Conservation (phyloP, 2,113 vertebrate species). For the Elgaria multicarinata region DNA sequence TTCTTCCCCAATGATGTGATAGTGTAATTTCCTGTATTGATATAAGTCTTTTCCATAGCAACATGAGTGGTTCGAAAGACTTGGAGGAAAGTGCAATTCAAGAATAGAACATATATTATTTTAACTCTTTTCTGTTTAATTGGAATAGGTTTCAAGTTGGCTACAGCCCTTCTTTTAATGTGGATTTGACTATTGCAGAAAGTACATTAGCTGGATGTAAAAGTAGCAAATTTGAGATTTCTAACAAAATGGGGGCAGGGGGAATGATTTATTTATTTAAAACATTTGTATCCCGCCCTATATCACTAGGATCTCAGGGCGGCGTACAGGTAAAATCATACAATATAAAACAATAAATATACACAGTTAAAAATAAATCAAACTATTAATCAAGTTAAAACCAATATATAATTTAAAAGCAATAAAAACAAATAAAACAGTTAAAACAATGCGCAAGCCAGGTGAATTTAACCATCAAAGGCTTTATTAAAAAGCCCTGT, state of each 20-base stretch:
- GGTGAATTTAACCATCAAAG: too few species aligned
- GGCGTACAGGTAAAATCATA: too few species aligned
- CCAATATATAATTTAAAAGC: too few species aligned
- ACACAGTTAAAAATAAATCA: too few species aligned
- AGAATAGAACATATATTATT: background rate
- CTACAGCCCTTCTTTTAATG: conserved; percentile 20
- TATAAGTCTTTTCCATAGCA: background rate
- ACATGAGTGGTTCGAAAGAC: background rate
- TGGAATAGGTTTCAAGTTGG: conserved; percentile 12
- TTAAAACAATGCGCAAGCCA: too few species aligned
- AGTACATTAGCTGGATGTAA: conserved; percentile 44
- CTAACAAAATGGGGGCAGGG: conserved; percentile 2
- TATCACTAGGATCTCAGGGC: too few species aligned
- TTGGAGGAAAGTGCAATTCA: background rate
- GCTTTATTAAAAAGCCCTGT: too few species aligned
- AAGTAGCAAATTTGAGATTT: conserved; percentile 46
- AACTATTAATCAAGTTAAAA: too few species aligned
- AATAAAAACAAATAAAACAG: too few species aligned
- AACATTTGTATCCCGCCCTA: too few species aligned
- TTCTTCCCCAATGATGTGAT: background rate
- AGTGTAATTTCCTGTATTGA: background rate
- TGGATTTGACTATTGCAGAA: conserved; percentile 15
- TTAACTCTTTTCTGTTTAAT: background rate
- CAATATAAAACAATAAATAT: too few species aligned
- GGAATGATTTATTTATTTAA: too few species aligned